phyloP scores from a whole-genome alignment of 1,140 invertebrate species.

The Tetramorium alpestre region DNA sequence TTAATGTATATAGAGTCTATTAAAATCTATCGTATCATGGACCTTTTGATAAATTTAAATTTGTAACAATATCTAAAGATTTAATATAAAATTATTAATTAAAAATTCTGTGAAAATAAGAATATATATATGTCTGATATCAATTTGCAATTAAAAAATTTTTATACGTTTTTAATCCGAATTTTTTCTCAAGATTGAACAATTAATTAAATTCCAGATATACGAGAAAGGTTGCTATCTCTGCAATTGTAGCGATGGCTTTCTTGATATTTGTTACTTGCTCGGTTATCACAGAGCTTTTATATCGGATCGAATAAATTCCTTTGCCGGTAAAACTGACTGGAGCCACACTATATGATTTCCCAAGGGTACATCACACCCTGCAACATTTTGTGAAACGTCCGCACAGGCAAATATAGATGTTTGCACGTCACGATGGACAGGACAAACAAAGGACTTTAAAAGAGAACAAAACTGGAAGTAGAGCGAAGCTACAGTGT shows the following conservation, averaged over 20 bases:
- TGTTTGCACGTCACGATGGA: constrained; percentile 54
- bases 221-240: not conserved
- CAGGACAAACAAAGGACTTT: constrained; percentile 29
- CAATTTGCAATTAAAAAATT: not conserved
- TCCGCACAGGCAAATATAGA: constrained; percentile 65
- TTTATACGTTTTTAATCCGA: not conserved
- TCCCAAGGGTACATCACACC: constrained; percentile 64
- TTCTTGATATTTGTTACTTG: constrained; percentile 62
- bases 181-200: not conserved
- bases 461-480: constrained; percentile 12
- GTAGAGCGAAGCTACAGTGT: not conserved
- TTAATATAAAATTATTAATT: not conserved
- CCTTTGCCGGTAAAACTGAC: constrained; percentile 33
- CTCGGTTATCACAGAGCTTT: constrained; percentile 62
- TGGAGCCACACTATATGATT: constrained; percentile 64
- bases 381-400: constrained; percentile 66
- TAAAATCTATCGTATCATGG: not conserved
- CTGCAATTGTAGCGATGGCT: constrained; percentile 25
- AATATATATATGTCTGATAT: not conserved
- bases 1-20: not conserved
- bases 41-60: not conserved
- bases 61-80: not conserved
- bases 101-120: not conserved
- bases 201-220: not conserved
- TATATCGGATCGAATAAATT: constrained; percentile 71